A percentile compares a stretch with the other conserved stretches of the same genome.
These are phyloP conservation scores for Ricordea florida DNA, from an alignment of 92 coral and sea anemone genomes.

Conservation along the genomic window DNA sequence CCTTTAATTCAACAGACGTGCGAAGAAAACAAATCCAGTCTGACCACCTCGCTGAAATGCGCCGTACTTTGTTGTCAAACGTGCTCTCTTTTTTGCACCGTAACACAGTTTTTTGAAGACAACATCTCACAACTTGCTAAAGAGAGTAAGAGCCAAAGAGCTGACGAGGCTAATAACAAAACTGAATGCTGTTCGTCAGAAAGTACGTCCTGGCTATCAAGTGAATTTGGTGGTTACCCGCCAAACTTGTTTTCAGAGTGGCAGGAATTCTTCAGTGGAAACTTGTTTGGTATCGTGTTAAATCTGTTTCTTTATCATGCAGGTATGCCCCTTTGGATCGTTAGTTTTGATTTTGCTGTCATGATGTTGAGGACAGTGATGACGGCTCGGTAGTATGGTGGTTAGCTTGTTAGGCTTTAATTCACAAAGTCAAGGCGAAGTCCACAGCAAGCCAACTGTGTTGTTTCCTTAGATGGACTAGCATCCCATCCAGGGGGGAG, in stretches of 20 bases:
- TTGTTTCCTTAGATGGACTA: no score
- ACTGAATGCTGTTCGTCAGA: neutral
- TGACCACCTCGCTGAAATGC: constrained; percentile 55
- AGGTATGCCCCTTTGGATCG: constrained; percentile 55
- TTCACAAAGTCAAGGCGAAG: no score
- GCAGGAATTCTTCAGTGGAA: constrained; percentile 89
- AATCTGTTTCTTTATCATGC: constrained; percentile 65
- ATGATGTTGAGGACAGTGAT: no score
- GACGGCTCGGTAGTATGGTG: no score
- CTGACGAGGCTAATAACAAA: neutral
- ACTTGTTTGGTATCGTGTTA: constrained; percentile 56
- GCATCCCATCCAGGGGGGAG: no score
- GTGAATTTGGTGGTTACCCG: constrained; percentile 29
- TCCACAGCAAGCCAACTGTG: no score
- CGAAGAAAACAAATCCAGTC: constrained; percentile 58
- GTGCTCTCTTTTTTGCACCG: constrained; percentile 50
- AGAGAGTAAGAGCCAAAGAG: neutral
- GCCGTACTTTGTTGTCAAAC: constrained; percentile 51
- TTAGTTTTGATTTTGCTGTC: no score
- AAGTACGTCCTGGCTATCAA: neutral
- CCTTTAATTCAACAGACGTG: constrained; percentile 57
- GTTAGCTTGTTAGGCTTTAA: no score
- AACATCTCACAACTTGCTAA: constrained; percentile 26
- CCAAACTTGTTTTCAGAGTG: constrained; percentile 78
- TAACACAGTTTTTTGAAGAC: constrained; percentile 63